Conservation (phyloP, 2,888 invertebrate genomes). For the Pimpla rufipes region DNA sequence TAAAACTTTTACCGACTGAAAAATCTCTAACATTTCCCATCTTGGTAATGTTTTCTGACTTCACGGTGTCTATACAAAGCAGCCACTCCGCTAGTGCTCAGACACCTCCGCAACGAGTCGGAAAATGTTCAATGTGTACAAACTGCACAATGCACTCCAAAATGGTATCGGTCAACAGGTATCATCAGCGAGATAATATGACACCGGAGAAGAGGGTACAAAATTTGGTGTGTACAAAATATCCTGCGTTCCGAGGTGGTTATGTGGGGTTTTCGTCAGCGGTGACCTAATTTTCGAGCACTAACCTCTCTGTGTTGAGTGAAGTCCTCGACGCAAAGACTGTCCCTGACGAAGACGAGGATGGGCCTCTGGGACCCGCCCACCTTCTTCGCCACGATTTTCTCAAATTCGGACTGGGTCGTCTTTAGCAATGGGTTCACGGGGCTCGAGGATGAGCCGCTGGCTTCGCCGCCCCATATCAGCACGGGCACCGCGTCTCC, state of each 20-base stretch:
- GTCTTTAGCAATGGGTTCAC: conserved; percentile 81
- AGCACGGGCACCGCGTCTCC: conserved; percentile 87
- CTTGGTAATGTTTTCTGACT: too few relatives aligned
- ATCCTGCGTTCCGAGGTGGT: background rate
- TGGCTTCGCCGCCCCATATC: conserved; percentile 86
- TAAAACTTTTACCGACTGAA: too few relatives aligned
- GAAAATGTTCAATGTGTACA: background rate
- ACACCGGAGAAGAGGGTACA: background rate
- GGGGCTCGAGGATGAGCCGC: conserved; percentile 49
- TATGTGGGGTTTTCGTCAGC: background rate
- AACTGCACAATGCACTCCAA: background rate
- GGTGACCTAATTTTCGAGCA: background rate
- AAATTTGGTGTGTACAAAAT: background rate
- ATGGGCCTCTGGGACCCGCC: conserved; percentile 84
- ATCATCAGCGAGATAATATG: background rate
- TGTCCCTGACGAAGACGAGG: conserved; percentile 87
- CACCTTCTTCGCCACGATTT: conserved; percentile 83
- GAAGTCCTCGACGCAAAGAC: conserved; percentile 88
- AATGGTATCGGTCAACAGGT: too few relatives aligned
- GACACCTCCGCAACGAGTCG: too few relatives aligned
- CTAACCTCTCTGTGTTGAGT: conserved; percentile 86
- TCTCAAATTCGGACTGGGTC: conserved; percentile 83
- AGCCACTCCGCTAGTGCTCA: too few relatives aligned
- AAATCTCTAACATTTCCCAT: too few relatives aligned
- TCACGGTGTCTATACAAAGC: too few relatives aligned